These are phyloP conservation scores for Syngnathus acus DNA, from an alignment of 2,797 vertebrate species.

Conservation along the genomic window DNA sequence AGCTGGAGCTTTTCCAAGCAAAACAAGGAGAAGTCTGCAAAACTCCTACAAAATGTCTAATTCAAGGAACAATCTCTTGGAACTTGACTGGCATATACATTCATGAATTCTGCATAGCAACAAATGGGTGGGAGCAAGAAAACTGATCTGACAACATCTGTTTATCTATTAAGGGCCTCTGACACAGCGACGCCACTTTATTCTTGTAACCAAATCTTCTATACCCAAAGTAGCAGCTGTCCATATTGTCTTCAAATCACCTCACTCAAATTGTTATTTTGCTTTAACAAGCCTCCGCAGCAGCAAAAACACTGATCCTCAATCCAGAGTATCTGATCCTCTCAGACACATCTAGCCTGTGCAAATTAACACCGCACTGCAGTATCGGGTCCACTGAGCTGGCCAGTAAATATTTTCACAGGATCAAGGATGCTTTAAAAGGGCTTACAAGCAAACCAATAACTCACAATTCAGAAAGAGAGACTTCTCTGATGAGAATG, in stretches of 20 bases:
- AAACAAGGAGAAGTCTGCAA: background rate
- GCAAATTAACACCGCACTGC: constrained; percentile 49
- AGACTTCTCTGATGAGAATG: constrained; percentile 49
- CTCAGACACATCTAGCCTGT: constrained; percentile 50
- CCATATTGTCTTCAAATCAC: constrained; percentile 39
- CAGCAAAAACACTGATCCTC: constrained; percentile 24
- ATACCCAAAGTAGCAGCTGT: constrained; percentile 30
- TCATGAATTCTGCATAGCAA: background rate
- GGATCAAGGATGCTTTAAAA: constrained; percentile 53
- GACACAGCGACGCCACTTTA: background rate
- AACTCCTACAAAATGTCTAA: background rate
- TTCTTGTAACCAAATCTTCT: background rate
- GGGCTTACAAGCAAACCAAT: constrained; percentile 62
- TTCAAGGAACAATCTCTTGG: background rate
- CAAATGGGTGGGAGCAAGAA: background rate
- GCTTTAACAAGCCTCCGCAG: constrained; percentile 38
- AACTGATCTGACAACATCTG: background rate
- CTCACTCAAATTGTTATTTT: constrained; percentile 29
- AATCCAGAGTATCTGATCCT: constrained; percentile 51
- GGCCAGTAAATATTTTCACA: constrained; percentile 60
- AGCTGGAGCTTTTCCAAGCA: background rate
- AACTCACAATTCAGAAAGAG: constrained; percentile 58
- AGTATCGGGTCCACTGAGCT: constrained; percentile 29
- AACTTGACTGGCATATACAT: too few species aligned
- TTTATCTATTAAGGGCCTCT: background rate